Evolutionary conservation across 2,888 invertebrate species (phyloP).

Genomic region (Papilio demoleus): DNA sequence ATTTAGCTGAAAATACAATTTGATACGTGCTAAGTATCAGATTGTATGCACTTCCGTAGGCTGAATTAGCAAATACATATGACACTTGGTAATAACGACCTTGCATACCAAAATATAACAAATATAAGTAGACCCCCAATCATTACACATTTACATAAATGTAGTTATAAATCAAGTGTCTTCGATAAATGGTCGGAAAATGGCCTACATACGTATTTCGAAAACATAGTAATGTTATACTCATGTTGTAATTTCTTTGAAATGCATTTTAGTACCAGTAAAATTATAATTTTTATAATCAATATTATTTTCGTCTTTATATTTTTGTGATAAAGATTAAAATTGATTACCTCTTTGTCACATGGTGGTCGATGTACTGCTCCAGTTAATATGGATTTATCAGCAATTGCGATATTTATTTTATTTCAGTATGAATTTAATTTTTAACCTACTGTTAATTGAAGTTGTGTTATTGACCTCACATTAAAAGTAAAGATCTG

Average conservation of each 20-base stretch:
- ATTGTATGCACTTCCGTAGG: conserved; percentile 13
- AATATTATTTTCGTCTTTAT: not conserved
- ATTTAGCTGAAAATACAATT: not conserved
- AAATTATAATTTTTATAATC: not conserved
- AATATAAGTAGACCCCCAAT: conserved; percentile 7
- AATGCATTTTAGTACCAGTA: conserved; percentile 25
- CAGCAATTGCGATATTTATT: not conserved
- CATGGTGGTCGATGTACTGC: not conserved
- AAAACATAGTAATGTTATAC: conserved; percentile 10
- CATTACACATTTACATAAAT: not conserved
- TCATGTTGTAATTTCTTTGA: conserved; percentile 23
- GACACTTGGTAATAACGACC: conserved; percentile 21
- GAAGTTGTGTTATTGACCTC: not conserved
- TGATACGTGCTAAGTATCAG: conserved; percentile 7
- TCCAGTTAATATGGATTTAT: conserved; percentile 11
- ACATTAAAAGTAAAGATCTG: too few species aligned
- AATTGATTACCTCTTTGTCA: not conserved
- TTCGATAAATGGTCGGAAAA: conserved; percentile 8
- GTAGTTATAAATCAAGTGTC: not conserved
- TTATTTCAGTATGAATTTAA: not conserved
- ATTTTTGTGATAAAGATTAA: not conserved
- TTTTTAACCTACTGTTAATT: not conserved
- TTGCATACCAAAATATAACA: conserved; percentile 25
- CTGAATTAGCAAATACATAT: conserved; percentile 6
- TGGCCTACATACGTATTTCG: conserved; percentile 17